phyloP scores from a whole-genome alignment of 2,888 invertebrate genomes.

The Volucella bombylans region DNA sequence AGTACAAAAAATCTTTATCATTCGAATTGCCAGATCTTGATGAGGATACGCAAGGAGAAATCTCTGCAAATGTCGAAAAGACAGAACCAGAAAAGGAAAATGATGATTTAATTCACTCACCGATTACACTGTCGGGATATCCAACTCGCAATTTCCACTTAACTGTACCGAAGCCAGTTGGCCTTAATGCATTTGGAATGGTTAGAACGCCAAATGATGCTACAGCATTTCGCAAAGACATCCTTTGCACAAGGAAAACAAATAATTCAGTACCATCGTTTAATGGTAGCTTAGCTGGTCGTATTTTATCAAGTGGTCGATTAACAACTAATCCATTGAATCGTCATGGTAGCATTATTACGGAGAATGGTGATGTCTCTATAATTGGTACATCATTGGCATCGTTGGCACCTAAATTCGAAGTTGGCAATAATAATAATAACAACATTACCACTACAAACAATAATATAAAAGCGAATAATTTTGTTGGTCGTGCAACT shows the following conservation, averaged over 20 bases:
- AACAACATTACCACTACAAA: conserved; percentile 24
- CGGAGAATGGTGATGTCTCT: conserved; percentile 57
- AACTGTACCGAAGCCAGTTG: conserved; percentile 48
- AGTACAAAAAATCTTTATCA: conserved; percentile 16
- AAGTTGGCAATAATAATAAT: conserved; percentile 42
- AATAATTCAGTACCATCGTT: conserved; percentile 75
- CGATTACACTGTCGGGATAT: not conserved
- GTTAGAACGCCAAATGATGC: conserved; percentile 66
- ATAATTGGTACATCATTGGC: conserved; percentile 14
- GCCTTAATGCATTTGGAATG: conserved; percentile 57
- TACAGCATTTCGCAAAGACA: conserved; percentile 78
- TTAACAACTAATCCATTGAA: conserved; percentile 26
- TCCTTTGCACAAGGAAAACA: conserved; percentile 79
- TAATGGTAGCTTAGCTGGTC: conserved; percentile 27
- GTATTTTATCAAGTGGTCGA: conserved; percentile 26
- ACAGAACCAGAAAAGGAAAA: conserved; percentile 62
- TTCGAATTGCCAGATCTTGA: conserved; percentile 52
- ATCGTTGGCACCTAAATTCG: conserved; percentile 37
- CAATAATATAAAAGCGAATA: conserved; percentile 48
- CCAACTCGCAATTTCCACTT: conserved; percentile 31
- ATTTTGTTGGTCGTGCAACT: conserved; percentile 36
- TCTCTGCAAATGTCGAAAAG: conserved; percentile 36
- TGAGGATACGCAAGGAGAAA: conserved; percentile 42
- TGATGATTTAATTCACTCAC: conserved; percentile 26
- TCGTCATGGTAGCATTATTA: conserved; percentile 29